Evolutionary conservation across 1,140 invertebrate species (phyloP), one percentile per base, ranked within the genome.

Genomic region (Bombus waltoni): DNA sequence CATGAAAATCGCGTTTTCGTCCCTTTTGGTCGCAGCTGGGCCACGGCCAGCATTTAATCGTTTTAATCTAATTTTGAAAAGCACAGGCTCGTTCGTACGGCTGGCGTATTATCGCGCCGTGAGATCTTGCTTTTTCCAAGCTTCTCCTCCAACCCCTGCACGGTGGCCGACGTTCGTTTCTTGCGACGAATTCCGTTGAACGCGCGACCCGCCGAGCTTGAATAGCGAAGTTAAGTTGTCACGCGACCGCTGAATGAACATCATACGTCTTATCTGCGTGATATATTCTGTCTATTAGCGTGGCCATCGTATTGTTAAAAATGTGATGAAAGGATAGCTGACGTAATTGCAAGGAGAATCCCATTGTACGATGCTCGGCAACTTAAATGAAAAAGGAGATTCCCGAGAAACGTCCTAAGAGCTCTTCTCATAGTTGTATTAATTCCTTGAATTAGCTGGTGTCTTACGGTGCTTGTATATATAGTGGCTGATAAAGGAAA

Each of bases 181-280:
- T 78, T 70, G 44, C 62, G 35, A 78, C n/a, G 74, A 78, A 83
- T 76, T 42, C 74, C 74, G 44, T 78, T 83, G 42, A 77, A 77
- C 81, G 35, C 35, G 35, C 22, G n/a, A 53, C 42, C 73, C 5
- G 11, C 8, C 40, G 6, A 28, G 3, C 28, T 42, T 59, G 71
- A 75, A 66, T 47, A 47, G 57, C 59, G n/a, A 62, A 70, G 62
- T 77, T 78, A 68, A 83, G 44, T 57, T 77, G 81, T 83, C 74
- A 83, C 81, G 74, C 74, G 81, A 77, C 81, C 40, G 28, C 10
- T 72, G 79, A 35, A 72, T 42, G 79, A 72, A 42, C 68, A 59
- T 81, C 79, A 59, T 72, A 32, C 79, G 59, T 81, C 68, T 81
- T 72, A 81, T 71, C 68, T 59, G 38, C 0, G 35, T 59, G 68